Evolutionary conservation across 1,140 invertebrate genomes (phyloP).

Genomic region (Littorina saxatilis): DNA sequence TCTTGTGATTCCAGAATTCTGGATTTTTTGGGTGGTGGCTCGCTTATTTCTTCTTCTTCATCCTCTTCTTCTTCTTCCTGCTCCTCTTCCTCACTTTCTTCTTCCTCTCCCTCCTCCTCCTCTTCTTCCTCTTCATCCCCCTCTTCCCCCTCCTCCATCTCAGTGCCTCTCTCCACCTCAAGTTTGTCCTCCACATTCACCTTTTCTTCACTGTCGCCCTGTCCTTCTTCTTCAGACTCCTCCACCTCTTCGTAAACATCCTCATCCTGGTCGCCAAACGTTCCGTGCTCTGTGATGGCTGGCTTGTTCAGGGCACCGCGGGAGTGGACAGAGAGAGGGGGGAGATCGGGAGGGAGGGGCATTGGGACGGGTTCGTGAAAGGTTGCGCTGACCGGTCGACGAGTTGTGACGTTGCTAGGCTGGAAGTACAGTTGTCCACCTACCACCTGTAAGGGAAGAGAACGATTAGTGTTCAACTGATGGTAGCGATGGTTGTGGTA

Average conservation of each 20-base stretch:
- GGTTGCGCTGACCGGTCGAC: slow-evolving; percentile 83
- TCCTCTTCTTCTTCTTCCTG: no score
- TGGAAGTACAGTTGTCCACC: slow-evolving; percentile 85
- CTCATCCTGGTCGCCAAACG: neutral
- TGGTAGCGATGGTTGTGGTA: neutral
- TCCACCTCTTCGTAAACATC: slow-evolving; percentile 13
- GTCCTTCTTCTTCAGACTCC: slow-evolving; percentile 14
- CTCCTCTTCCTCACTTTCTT: no score
- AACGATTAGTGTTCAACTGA: neutral
- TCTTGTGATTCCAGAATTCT: neutral
- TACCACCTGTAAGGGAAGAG: slow-evolving; percentile 80
- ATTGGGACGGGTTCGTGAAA: slow-evolving; percentile 56
- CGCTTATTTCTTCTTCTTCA: no score
- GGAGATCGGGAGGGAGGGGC: slow-evolving; percentile 15
- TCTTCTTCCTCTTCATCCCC: slow-evolving; percentile 10
- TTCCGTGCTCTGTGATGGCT: neutral
- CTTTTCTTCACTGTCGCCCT: slow-evolving; percentile 17
- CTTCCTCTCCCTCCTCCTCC: no score
- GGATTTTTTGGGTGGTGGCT: neutral
- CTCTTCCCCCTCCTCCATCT: slow-evolving; percentile 23
- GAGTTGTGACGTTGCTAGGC: slow-evolving; percentile 79
- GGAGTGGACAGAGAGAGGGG: slow-evolving; percentile 8
- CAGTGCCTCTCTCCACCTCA: slow-evolving; percentile 18
- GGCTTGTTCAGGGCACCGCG: neutral
- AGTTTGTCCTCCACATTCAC: neutral